Evolutionary conservation across 2,888 invertebrate species (phyloP).

Genomic region (Caenorhabditis panamensis): DNA sequence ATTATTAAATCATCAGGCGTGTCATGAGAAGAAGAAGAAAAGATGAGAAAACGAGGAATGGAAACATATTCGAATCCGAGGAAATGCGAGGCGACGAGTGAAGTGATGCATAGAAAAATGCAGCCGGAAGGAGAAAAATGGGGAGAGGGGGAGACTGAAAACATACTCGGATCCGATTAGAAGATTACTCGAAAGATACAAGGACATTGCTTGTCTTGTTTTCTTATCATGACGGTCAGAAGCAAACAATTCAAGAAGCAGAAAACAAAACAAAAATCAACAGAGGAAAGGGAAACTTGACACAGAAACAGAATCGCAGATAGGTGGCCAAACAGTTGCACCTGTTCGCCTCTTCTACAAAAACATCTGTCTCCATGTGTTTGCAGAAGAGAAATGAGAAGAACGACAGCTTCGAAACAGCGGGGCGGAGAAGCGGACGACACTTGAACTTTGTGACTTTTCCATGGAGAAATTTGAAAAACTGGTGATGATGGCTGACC

Average conservation of each 20-base stretch:
- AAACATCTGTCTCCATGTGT: conserved; percentile 56
- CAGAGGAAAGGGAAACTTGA: background rate
- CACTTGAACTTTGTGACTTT: conserved; percentile 14
- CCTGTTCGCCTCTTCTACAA: conserved; percentile 23
- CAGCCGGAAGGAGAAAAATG: background rate
- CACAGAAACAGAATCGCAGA: background rate
- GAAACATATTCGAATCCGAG: conserved; percentile 20
- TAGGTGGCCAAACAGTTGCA: conserved; percentile 15
- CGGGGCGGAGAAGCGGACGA: background rate
- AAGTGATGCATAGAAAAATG: conserved; percentile 5
- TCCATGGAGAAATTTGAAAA: conserved; percentile 10
- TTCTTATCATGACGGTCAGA: too few species aligned
- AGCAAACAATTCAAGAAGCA: background rate
- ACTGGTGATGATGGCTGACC: conserved; percentile 15
- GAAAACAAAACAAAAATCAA: background rate
- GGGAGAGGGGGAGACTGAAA: background rate
- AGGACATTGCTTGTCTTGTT: too few species aligned
- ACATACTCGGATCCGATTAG: background rate
- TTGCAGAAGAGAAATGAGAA: background rate
- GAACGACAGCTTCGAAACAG: conserved; percentile 9
- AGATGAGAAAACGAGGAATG: background rate
- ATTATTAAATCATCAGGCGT: conserved; percentile 57
- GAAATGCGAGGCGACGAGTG: background rate
- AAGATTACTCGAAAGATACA: too few species aligned
- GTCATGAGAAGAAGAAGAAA: conserved; percentile 25